A percentile compares a stretch with the other conserved stretches of the same genome.
These are phyloP conservation scores for Rhabdomys dilectus DNA, from an alignment of 2,113 vertebrate genomes.

Conservation along the genomic window DNA sequence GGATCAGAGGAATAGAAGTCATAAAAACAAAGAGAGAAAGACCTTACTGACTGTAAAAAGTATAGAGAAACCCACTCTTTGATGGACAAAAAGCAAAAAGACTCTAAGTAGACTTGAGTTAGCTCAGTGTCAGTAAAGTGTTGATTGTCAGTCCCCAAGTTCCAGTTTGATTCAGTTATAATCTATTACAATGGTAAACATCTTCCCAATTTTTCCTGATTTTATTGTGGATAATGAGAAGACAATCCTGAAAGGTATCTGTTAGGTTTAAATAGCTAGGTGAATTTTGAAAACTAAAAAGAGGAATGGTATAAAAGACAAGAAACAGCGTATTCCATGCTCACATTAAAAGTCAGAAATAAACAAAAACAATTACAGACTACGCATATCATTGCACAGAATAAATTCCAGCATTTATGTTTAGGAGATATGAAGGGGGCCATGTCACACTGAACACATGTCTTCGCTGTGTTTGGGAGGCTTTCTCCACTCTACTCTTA, in stretches of 20 bases:
- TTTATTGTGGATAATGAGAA: background rate
- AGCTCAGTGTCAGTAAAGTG: background rate
- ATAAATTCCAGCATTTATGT: background rate
- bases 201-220: background rate
- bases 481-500: accelerated
- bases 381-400: background rate
- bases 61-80: background rate
- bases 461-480: background rate
- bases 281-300: background rate
- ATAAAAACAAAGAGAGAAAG: background rate
- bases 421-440: background rate
- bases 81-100: background rate
- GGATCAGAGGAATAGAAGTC: background rate
- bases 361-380: background rate
- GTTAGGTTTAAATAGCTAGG: background rate
- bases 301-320: background rate
- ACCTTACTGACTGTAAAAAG: background rate
- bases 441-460: background rate
- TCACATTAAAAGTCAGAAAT: background rate
- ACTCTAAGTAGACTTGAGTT: background rate
- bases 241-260: background rate
- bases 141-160: background rate
- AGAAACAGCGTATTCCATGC: background rate
- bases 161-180: background rate
- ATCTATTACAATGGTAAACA: background rate